Percentiles rank a stretch among this genome's conserved stretches.
Conservation (phyloP, 2,113 vertebrate genomes). For the Eublepharis macularius region DNA sequence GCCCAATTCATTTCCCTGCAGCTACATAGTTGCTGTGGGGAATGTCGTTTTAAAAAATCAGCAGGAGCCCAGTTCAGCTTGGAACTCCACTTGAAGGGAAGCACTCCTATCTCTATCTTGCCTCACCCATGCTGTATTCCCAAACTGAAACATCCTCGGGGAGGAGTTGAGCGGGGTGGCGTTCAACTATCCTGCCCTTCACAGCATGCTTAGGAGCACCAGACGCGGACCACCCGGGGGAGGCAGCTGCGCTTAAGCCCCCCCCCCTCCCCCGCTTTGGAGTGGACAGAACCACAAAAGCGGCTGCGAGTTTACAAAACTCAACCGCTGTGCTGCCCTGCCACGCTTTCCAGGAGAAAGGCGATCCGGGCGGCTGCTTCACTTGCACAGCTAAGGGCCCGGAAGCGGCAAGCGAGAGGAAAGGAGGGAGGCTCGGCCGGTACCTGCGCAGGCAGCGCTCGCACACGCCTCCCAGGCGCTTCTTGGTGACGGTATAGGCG, state of each 20-base stretch:
- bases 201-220: not conserved
- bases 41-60: no score
- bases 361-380: not conserved
- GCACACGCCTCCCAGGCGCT: conserved; percentile 74
- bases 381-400: not conserved
- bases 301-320: no score
- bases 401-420: not conserved
- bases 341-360: not conserved
- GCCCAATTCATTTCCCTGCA: no score
- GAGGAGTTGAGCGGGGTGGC: no score
- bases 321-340: not conserved
- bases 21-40: no score
- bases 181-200: not conserved
- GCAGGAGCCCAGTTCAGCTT: no score
- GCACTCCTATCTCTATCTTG: no score
- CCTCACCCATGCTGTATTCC: no score
- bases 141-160: no score
- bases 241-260: not conserved
- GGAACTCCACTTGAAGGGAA: no score
- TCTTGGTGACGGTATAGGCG: conserved; percentile 77
- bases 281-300: no score
- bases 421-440: not conserved
- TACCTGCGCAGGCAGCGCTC: conserved; percentile 89
- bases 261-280: no score
- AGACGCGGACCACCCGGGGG: not conserved